Percentiles rank a stretch among this genome's conserved stretches.
phyloP scores from a whole-genome alignment of 2,797 vertebrate species.

The Chlorospingus flavigularis region DNA sequence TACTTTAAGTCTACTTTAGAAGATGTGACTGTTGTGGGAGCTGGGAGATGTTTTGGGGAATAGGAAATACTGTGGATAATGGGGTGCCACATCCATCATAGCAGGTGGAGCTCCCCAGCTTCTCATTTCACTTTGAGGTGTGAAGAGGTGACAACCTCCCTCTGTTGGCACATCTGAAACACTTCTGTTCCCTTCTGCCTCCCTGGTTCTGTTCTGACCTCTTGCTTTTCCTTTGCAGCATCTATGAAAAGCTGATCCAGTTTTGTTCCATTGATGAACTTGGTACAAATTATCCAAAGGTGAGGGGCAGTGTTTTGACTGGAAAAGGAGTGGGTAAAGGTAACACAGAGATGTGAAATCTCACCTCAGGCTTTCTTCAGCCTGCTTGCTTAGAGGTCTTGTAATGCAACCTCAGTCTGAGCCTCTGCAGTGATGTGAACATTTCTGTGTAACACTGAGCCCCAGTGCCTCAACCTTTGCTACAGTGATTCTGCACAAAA shows the following conservation, averaged over 20 bases:
- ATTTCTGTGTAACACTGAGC: neutral
- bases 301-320: neutral
- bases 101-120: neutral
- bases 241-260: constrained; percentile 98
- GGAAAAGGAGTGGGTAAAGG: neutral
- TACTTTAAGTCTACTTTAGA: neutral
- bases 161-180: neutral
- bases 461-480: neutral
- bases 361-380: neutral
- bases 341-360: neutral
- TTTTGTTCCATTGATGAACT: constrained; percentile 96
- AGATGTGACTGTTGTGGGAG: neutral
- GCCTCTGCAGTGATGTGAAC: neutral
- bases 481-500: neutral
- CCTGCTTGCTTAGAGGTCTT: neutral
- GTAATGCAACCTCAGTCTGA: neutral
- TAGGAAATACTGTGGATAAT: neutral
- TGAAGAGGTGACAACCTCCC: neutral
- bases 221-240: constrained; percentile 75
- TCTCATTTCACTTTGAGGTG: neutral
- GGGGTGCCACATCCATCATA: neutral
- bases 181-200: neutral
- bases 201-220: neutral
- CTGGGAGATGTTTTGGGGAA: neutral
- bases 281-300: constrained; percentile 97